Conservation (phyloP, 2,113 vertebrate genomes). For the Zosterops borbonicus region DNA sequence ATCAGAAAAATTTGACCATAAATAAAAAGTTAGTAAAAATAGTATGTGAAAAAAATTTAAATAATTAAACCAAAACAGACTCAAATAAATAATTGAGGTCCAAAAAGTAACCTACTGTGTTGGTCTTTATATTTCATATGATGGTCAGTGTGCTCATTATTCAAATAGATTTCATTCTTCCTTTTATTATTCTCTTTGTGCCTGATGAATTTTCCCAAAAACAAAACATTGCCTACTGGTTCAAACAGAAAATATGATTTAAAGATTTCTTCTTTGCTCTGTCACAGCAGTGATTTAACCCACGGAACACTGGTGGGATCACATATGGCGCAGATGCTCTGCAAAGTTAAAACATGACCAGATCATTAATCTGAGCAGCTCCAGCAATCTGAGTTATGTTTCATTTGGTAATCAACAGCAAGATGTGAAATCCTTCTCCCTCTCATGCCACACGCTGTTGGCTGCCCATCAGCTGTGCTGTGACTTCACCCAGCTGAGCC, state of each 20-base stretch:
- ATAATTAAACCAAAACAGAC: background rate
- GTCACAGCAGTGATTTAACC: conserved; percentile 25
- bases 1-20: background rate
- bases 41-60: background rate
- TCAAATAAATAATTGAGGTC: background rate
- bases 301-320: conserved; percentile 7
- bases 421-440: background rate
- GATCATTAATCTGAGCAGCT: conserved; percentile 10
- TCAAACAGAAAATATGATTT: background rate
- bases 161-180: background rate
- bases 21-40: background rate
- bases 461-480: background rate
- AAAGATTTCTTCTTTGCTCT: background rate
- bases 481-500: background rate
- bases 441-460: background rate
- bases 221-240: background rate
- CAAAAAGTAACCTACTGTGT: background rate
- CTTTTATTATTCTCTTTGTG: background rate
- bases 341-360: background rate
- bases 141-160: background rate
- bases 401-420: background rate
- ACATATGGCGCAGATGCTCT: conserved; percentile 18
- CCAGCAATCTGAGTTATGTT: background rate
- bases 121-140: background rate
- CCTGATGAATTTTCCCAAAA: background rate